phyloP scores from a whole-genome alignment of 2,113 vertebrate genomes.

The Percina caprodes region DNA sequence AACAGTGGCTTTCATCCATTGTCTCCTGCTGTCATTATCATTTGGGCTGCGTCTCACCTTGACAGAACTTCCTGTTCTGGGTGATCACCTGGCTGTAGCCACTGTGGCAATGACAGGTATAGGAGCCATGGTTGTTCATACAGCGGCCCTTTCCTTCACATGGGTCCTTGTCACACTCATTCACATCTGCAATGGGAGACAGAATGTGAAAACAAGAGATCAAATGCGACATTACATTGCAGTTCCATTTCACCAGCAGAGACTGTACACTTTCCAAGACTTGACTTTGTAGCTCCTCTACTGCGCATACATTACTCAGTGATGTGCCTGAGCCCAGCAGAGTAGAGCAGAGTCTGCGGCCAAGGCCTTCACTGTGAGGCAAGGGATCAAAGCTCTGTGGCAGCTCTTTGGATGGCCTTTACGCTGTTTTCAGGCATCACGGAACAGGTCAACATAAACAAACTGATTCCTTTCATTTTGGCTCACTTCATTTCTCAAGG shows the following conservation, averaged over 20 bases:
- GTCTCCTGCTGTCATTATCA: conserved; percentile 18
- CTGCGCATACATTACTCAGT: conserved; percentile 44
- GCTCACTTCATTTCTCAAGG: conserved; percentile 43
- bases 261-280: conserved; percentile 36
- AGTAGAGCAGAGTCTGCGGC: conserved; percentile 42
- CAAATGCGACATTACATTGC: conserved; percentile 1
- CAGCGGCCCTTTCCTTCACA: conserved; percentile 90
- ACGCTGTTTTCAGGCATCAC: conserved; percentile 69
- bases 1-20: conserved; percentile 21
- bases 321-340: conserved; percentile 47
- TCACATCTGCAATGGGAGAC: conserved; percentile 83
- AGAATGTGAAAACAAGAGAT: neutral
- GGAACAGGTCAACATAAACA: conserved; percentile 68
- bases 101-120: conserved; percentile 89
- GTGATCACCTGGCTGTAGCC: conserved; percentile 87
- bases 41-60: conserved; percentile 83
- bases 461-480: conserved; percentile 62
- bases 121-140: conserved; percentile 90
- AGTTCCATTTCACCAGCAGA: conserved; percentile 31
- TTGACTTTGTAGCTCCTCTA: conserved; percentile 32
- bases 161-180: conserved; percentile 89
- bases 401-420: conserved; percentile 65
- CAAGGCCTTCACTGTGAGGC: conserved; percentile 51
- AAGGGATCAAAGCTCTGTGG: conserved; percentile 63
- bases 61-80: conserved; percentile 87